Evolutionary conservation across 2,113 vertebrate species (phyloP).

Genomic region (Phocoena sinus): DNA sequence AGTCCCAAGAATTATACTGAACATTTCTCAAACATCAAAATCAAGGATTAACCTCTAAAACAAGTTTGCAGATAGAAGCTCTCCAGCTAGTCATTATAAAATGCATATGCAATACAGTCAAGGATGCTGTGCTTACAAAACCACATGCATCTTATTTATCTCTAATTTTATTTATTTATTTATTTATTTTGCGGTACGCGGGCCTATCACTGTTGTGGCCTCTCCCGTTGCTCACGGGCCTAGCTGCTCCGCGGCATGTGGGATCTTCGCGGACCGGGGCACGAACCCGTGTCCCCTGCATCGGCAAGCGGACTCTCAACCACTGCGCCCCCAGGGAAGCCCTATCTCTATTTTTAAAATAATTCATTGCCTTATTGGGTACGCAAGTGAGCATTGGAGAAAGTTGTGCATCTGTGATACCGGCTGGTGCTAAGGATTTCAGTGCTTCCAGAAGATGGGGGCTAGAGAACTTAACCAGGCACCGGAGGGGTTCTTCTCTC

Average conservation of each 20-base stretch:
- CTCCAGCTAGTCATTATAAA: not conserved
- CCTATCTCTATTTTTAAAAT: slow-evolving; percentile 92
- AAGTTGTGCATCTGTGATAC: slow-evolving; percentile 89
- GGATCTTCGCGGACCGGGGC: no score
- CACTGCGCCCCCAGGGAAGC: no score
- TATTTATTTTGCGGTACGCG: no score
- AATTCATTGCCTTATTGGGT: slow-evolving; percentile 89
- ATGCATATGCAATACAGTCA: not conserved
- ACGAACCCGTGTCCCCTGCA: no score
- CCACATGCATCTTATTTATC: slow-evolving; percentile 81
- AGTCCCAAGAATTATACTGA: not conserved
- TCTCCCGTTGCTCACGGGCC: no score
- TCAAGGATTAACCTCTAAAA: slow-evolving; percentile 27
- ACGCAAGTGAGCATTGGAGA: slow-evolving; percentile 93
- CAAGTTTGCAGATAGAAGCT: not conserved
- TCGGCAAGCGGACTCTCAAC: no score
- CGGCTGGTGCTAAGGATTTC: slow-evolving; percentile 85
- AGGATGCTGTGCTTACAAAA: slow-evolving; percentile 54
- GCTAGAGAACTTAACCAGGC: slow-evolving; percentile 91
- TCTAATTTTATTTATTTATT: slow-evolving; percentile 80
- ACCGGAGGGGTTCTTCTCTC: slow-evolving; percentile 85
- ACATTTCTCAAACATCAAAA: slow-evolving; percentile 19
- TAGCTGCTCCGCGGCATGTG: no score
- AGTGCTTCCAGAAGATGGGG: slow-evolving; percentile 91
- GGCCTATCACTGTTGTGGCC: no score